A percentile compares a stretch with the other conserved stretches of the same genome.
phyloP scores from a whole-genome alignment of 2,797 vertebrate species.

The Cetoscarus ocellatus region DNA sequence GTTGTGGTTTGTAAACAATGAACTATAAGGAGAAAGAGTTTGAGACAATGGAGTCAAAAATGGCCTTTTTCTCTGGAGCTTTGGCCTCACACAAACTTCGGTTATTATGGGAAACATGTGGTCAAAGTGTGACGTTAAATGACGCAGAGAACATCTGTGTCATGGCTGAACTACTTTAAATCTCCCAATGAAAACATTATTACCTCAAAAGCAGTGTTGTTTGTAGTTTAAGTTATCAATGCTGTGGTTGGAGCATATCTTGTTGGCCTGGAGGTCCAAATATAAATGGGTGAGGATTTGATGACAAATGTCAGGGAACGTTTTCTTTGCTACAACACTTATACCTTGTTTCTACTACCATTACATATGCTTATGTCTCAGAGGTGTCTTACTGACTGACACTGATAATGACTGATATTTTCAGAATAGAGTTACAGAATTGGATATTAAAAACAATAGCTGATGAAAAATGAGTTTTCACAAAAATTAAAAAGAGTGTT shows the following conservation, averaged over 20 bases:
- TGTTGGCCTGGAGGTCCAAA: background rate
- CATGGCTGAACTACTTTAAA: background rate
- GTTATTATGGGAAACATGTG: background rate
- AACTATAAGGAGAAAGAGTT: background rate
- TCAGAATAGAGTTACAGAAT: background rate
- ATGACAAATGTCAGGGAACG: background rate
- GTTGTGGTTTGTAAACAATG: conserved; percentile 15
- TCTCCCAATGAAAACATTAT: background rate
- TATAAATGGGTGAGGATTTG: background rate
- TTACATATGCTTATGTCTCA: background rate
- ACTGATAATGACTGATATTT: background rate
- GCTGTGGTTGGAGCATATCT: background rate
- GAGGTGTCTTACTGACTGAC: background rate
- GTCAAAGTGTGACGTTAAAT: background rate
- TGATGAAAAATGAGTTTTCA: no score
- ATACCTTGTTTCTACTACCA: background rate
- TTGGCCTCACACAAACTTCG: background rate
- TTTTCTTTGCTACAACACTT: background rate
- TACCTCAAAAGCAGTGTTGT: background rate
- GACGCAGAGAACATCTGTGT: background rate
- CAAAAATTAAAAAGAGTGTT: no score
- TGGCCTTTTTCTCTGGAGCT: background rate
- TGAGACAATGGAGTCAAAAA: background rate
- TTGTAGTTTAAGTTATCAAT: background rate
- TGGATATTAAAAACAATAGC: no score